phyloP scores from a whole-genome alignment of 2,797 vertebrate species.

The Pyrrhura leucotis region DNA sequence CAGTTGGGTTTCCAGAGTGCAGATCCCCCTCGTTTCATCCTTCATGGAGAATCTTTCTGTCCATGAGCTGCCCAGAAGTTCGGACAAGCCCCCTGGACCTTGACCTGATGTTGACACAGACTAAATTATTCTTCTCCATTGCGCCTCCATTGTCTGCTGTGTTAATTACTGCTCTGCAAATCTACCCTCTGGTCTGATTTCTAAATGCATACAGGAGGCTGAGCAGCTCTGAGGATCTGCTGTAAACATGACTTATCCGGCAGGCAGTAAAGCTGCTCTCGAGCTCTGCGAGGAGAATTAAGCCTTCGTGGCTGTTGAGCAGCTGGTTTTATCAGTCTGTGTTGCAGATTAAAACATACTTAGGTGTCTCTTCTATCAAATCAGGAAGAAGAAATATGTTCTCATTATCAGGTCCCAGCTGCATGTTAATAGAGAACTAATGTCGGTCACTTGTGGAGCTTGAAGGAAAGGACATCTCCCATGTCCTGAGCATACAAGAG shows the following conservation, averaged over 20 bases:
- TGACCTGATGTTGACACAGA: neutral
- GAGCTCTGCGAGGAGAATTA: neutral
- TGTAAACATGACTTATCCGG: neutral
- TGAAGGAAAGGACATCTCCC: neutral
- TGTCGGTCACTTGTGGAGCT: neutral
- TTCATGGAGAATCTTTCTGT: neutral
- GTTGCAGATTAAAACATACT: slow-evolving; percentile 24
- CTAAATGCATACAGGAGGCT: slow-evolving; percentile 32
- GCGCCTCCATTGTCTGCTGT: neutral
- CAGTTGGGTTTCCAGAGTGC: neutral
- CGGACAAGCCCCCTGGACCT: neutral
- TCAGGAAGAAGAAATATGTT: neutral
- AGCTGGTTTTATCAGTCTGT: slow-evolving; percentile 40
- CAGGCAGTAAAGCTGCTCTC: slow-evolving; percentile 19
- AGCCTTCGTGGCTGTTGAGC: neutral
- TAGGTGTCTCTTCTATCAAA: neutral
- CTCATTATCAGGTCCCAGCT: neutral
- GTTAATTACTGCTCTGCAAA: slow-evolving; percentile 30
- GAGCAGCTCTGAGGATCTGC: slow-evolving; percentile 21
- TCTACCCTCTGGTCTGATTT: slow-evolving; percentile 33
- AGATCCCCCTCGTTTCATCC: neutral
- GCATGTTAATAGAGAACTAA: slow-evolving; percentile 22
- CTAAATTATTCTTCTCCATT: slow-evolving; percentile 1
- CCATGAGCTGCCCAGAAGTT: neutral
- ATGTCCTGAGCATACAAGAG: neutral